phyloP scores from a whole-genome alignment of 2,888 invertebrate genomes.

The Protodeltote pygarga region DNA sequence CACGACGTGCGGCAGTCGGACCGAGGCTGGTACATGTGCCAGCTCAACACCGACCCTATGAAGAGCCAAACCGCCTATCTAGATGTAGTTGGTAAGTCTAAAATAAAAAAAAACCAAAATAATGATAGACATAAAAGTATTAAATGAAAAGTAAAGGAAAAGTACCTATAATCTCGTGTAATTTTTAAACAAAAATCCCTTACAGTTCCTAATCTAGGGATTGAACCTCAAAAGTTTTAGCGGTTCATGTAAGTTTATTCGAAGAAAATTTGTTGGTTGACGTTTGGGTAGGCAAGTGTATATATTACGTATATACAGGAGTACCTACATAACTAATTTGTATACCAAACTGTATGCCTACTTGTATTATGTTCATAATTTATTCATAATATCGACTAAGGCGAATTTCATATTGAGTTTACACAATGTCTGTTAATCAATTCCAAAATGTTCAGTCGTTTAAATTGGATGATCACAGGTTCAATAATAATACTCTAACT shows the following conservation, averaged over 20 bases:
- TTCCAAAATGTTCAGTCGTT: conserved; percentile 15
- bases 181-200: not conserved
- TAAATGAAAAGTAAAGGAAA: too few species aligned
- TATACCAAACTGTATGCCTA: conserved; percentile 30
- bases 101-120: too few species aligned
- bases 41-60: conserved; percentile 97
- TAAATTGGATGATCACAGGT: too few species aligned
- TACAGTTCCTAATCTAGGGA: not conserved
- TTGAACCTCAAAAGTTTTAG: not conserved
- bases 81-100: conserved; percentile 93
- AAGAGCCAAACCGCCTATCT: conserved; percentile 95
- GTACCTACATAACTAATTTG: conserved; percentile 45
- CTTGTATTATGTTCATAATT: conserved; percentile 48
- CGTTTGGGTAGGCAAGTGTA: conserved; percentile 25
- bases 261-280: conserved; percentile 31
- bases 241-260: conserved; percentile 20
- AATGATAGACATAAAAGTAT: too few species aligned
- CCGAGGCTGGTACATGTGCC: conserved; percentile 97
- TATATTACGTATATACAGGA: not conserved
- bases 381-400: conserved; percentile 46
- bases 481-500: not conserved
- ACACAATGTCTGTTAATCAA: conserved; percentile 25
- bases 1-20: conserved; percentile 94
- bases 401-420: conserved; percentile 51
- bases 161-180: too few species aligned